Evolutionary conservation across 2,888 invertebrate genomes (phyloP).

Genomic region (Pardosa pseudoannulata): DNA sequence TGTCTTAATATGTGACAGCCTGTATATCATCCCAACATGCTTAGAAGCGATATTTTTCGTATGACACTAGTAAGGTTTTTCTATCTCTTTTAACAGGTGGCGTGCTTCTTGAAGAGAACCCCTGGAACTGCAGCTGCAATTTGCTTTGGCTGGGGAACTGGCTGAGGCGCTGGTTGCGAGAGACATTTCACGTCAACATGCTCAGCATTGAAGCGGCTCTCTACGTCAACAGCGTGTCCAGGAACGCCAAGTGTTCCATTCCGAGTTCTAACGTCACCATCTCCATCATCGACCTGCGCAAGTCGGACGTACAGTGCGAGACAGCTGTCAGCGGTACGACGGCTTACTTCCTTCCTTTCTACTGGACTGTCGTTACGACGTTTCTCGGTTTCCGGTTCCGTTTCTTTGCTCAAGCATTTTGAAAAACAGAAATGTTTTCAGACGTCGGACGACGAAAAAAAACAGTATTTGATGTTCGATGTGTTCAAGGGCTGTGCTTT

Average conservation of each 20-base stretch:
- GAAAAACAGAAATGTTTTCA: background rate
- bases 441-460: background rate
- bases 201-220: constrained; percentile 80
- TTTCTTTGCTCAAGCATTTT: background rate
- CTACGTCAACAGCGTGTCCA: constrained; percentile 80
- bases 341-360: background rate
- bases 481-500: background rate
- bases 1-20: too few relatives aligned
- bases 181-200: constrained; percentile 85
- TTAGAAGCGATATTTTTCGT: too few relatives aligned
- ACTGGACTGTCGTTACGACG: background rate
- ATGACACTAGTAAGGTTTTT: too few relatives aligned
- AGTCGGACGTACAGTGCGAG: constrained; percentile 28
- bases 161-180: constrained; percentile 91
- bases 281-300: constrained; percentile 48
- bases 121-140: constrained; percentile 91
- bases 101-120: constrained; percentile 88
- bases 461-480: background rate
- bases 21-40: too few relatives aligned
- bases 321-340: background rate
- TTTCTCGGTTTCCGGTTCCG: background rate
- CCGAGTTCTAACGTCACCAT: constrained; percentile 26
- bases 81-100: too few relatives aligned
- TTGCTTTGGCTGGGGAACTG: constrained; percentile 93
- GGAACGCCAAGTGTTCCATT: constrained; percentile 83